Base-by-base conservation (phyloP, 2,888 invertebrate genomes). In the Sphaeridia pumilis region DNA sequence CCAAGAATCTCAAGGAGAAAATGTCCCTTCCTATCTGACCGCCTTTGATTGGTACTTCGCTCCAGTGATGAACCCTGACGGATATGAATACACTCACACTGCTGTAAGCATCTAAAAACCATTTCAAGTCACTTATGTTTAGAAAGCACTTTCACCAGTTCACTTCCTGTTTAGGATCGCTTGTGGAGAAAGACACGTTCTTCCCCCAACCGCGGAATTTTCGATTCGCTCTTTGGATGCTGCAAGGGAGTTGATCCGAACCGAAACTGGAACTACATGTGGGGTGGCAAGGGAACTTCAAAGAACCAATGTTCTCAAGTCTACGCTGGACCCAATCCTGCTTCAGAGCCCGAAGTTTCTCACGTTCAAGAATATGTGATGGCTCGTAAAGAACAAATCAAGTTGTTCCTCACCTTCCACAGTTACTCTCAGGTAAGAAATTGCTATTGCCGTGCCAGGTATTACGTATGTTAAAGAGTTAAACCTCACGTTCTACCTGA, bases 391-490 rank as follows among this genome's bases (percentile, higher is more conserved):
- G 66, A 71, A 10, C 69, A 74, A 4, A 72, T 79, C 22, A 75
- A 80, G 49, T 70, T 83, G 51, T 87, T 83, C 67, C 66, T 87
- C 10, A 79, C 82, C 0, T 72, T 87, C 57, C 88, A 88, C 67
- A 82, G 85, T 17, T 86, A 76, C 63, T 85, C 85, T 7, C 74
- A 93, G 66, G 87, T 84, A 87, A 45, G 72, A 88, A 7, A 85
- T 84, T 67, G 12, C 36, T 36, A 12, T 44, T 44, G 44, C 10
- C 24, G 48, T 5, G 5, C 21, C 21, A 4, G 27, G 28, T 5
- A 25, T 4, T 21, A 21, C n/a, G 5, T 34, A 41, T 28, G 4
- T 20, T 10, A 24, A 7, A 22, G 41, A n/a, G 31, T 12, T 27
- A 14, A 10, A 24, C 10, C 10, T 44, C 4, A 22, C 7, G 10